Evolutionary conservation across 2,797 vertebrate species (phyloP).

Genomic region (Lacerta viridis): DNA sequence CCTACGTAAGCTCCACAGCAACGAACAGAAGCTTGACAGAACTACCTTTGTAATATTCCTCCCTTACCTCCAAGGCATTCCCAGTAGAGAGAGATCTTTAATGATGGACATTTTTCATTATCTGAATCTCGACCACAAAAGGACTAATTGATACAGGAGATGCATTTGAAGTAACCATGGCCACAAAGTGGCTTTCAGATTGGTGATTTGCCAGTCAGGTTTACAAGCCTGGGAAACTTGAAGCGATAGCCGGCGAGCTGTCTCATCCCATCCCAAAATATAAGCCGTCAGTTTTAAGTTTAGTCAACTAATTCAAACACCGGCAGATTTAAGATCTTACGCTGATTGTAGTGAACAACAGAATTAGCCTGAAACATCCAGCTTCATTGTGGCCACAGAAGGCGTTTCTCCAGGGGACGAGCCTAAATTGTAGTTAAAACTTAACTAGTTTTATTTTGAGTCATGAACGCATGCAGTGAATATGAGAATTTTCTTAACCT

Average conservation of each 20-base stretch:
- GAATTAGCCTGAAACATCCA: constrained; percentile 15
- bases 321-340: constrained; percentile 34
- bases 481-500: constrained; percentile 43
- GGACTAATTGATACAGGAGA: constrained; percentile 37
- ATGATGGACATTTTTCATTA: background rate
- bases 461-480: constrained; percentile 37
- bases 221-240: constrained; percentile 48
- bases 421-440: background rate
- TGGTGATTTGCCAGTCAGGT: background rate
- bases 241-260: constrained; percentile 37
- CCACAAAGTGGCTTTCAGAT: background rate
- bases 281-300: background rate
- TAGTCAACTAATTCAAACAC: constrained; percentile 6
- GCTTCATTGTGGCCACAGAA: constrained; percentile 40
- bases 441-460: background rate
- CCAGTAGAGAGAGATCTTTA: background rate
- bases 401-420: background rate
- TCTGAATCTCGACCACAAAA: background rate
- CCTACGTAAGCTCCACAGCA: background rate
- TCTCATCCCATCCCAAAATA: background rate
- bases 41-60: background rate
- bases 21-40: background rate
- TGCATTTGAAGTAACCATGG: constrained; percentile 49
- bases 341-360: background rate
- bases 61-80: background rate